phyloP scores from a whole-genome alignment of 2,888 invertebrate species.

The Chironomus riparius region DNA sequence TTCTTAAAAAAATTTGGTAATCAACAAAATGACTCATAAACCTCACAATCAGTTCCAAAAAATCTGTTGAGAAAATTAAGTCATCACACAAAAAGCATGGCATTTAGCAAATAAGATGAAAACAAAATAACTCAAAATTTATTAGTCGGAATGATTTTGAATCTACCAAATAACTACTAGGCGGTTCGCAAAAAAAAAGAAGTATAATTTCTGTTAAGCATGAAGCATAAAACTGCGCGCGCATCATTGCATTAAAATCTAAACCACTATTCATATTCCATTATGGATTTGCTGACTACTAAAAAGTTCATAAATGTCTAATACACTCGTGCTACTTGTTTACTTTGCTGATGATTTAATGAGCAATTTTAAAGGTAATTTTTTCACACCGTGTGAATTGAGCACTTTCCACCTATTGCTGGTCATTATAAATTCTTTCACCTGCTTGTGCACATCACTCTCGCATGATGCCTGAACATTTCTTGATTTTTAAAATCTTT shows the following conservation, averaged over 20 bases:
- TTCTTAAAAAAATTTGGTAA: no score
- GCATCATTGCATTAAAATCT: slow-evolving; percentile 10
- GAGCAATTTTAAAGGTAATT: neutral
- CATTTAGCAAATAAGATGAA: no score
- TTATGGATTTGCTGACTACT: neutral
- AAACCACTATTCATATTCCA: neutral
- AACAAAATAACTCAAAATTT: no score
- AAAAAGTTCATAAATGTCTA: neutral
- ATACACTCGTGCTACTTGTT: neutral
- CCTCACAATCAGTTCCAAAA: no score
- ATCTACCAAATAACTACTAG: no score
- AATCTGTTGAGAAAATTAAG: no score
- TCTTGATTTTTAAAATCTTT: neutral
- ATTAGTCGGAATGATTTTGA: no score
- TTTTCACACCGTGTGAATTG: neutral
- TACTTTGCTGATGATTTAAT: neutral
- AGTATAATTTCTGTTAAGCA: no score
- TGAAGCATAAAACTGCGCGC: neutral
- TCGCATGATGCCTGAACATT: neutral
- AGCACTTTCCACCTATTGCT: neutral
- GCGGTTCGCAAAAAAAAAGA: neutral
- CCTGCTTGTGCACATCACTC: neutral
- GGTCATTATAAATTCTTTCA: neutral
- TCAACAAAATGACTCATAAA: no score
- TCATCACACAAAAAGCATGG: no score